These are phyloP conservation scores for Leptopterna dolabrata DNA, from an alignment of 2,888 invertebrate species.

Conservation along the genomic window DNA sequence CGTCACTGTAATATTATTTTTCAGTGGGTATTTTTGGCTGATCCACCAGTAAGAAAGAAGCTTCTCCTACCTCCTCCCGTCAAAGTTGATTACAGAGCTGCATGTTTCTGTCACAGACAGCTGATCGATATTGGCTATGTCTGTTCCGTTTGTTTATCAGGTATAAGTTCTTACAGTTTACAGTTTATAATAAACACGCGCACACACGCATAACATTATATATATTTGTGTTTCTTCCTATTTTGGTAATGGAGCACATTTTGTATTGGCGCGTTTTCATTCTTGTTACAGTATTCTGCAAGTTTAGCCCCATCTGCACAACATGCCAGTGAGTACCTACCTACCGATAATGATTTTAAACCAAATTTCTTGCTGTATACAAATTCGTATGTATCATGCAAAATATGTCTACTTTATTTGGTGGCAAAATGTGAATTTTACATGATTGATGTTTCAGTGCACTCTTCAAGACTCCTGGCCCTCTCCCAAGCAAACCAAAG, in stretches of 20 bases:
- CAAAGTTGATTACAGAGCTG: slow-evolving; percentile 95
- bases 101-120: slow-evolving; percentile 97
- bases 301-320: slow-evolving; percentile 96
- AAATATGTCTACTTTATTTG: not conserved
- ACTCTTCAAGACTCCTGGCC: slow-evolving; percentile 89
- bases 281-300: slow-evolving; percentile 87
- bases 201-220: too few species aligned
- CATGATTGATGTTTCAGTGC: slow-evolving; percentile 75
- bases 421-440: slow-evolving; percentile 18
- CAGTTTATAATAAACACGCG: not conserved
- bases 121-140: slow-evolving; percentile 96
- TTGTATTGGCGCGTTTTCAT: slow-evolving; percentile 63
- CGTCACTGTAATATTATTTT: not conserved
- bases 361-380: not conserved
- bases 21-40: slow-evolving; percentile 95
- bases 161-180: slow-evolving; percentile 69
- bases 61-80: slow-evolving; percentile 89
- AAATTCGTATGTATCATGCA: not conserved
- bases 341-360: too few species aligned
- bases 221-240: too few species aligned
- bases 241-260: not conserved
- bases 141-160: slow-evolving; percentile 96
- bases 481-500: slow-evolving; percentile 80
- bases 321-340: slow-evolving; percentile 97
- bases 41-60: slow-evolving; percentile 81